Conservation (phyloP, 2,113 vertebrate species). For the Vombatus ursinus region DNA sequence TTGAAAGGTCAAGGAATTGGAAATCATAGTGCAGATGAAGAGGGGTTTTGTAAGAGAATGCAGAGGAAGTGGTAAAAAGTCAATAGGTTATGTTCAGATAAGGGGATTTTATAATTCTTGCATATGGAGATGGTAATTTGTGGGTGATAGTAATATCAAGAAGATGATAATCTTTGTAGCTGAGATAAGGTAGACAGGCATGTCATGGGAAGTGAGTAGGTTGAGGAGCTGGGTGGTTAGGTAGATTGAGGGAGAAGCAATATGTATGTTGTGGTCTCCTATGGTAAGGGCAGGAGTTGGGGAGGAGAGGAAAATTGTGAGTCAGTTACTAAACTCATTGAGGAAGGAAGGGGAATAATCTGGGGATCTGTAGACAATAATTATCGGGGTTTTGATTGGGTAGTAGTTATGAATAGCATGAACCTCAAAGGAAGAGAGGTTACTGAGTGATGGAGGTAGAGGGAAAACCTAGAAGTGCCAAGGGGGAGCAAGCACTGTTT, state of each 20-base stretch:
- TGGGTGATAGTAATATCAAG: not conserved
- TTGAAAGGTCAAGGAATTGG: not conserved
- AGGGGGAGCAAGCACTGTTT: not conserved
- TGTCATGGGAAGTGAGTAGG: not conserved
- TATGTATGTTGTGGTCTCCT: not conserved
- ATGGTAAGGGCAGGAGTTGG: not conserved
- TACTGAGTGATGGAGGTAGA: not conserved
- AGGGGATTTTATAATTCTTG: not conserved
- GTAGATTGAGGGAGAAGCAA: no score
- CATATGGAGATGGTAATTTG: not conserved
- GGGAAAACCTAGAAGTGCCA: not conserved
- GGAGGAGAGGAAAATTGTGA: not conserved
- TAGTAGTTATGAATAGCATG: not conserved
- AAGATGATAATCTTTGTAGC: not conserved
- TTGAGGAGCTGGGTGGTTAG: not conserved
- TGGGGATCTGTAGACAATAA: not conserved
- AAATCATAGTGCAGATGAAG: not conserved
- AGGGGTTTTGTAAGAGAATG: not conserved
- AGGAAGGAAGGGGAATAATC: not conserved
- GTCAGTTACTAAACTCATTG: not conserved
- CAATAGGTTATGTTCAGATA: not conserved
- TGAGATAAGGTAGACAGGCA: no score
- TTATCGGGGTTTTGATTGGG: not conserved
- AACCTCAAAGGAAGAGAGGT: not conserved
- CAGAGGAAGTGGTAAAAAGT: not conserved